Base-by-base conservation (phyloP, 2,888 invertebrate species). In the Cylloceria caligata region DNA sequence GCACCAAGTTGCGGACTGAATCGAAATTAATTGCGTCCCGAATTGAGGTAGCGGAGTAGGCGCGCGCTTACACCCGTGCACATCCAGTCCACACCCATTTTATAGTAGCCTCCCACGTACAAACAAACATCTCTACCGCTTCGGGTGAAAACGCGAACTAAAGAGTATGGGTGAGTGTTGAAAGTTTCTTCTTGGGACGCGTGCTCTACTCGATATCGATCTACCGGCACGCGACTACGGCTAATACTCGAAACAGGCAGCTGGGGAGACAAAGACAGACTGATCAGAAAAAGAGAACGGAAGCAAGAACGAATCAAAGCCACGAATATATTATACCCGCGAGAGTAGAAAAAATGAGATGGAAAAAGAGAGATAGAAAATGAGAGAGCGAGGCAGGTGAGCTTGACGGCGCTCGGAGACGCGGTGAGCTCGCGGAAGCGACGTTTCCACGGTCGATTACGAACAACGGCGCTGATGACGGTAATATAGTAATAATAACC, bases 401-500 rank as follows among this genome's bases (percentile, higher is more conserved):
- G 57, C 11, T 47, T 36, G 57, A 21, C 27, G 19, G 68, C 62
- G 30, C 42, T 64, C 30, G 19, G 7, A 65, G 75, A 21, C 52
- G 64, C 39, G 49, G 49, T n/a, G 27, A 5, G 21, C 64, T 42
- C 57, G 65, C 49, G 64, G 73, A 81, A 81, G 36, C 64, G 69
- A 69, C 71, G 71, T 74, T 82, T 75, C 78, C 60, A 71, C 82
- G 78, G 71, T 79, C 82, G 82, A 79, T 82, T 82, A 79, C 78
- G 74, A 75, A 67, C 74, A 79, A 71, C 82, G 71, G 78, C 47
- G 69, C 78, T 75, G 82, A 79, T 82, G 82, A 79, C 69, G 77
- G 81, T 81, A 81, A 82, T 82, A 79, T 62, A 82, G 82, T 75
- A 79, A 82, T 82, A 82, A 82, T 79, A 71, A 82, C 75, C 71